Percentiles rank a stretch among this genome's conserved stretches.
phyloP scores from a whole-genome alignment of 64 coral and sea anemone genomes.

The Montipora efflorescens region DNA sequence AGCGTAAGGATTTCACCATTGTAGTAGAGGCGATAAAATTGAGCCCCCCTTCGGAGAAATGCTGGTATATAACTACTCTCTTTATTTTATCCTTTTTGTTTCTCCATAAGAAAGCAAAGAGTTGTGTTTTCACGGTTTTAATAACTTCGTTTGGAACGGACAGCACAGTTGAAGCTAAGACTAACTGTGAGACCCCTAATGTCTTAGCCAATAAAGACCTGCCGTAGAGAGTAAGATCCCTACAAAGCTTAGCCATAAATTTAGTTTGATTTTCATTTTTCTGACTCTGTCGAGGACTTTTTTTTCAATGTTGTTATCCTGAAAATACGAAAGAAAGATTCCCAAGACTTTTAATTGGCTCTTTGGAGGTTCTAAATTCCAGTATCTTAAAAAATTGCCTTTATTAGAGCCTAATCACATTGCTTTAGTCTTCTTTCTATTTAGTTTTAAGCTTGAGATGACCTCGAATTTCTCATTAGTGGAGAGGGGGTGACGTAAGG shows the following conservation, averaged over 20 bases:
- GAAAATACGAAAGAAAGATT: neutral
- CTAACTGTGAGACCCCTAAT: neutral
- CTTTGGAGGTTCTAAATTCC: neutral
- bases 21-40: neutral
- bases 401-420: neutral
- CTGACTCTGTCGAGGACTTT: neutral
- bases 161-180: neutral
- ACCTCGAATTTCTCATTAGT: neutral
- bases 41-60: neutral
- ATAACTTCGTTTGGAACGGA: neutral
- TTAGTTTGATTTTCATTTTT: too few relatives aligned
- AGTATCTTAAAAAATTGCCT: neutral
- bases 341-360: constrained; percentile 3
- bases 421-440: neutral
- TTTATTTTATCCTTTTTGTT: neutral
- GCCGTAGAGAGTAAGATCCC: neutral
- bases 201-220: neutral
- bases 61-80: neutral
- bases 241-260: too few relatives aligned
- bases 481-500: neutral
- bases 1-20: neutral
- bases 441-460: neutral
- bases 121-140: neutral
- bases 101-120: neutral
- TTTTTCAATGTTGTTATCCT: neutral